Conservation (phyloP, 2,888 invertebrate genomes). For the Nematopogon swammerdamellus region DNA sequence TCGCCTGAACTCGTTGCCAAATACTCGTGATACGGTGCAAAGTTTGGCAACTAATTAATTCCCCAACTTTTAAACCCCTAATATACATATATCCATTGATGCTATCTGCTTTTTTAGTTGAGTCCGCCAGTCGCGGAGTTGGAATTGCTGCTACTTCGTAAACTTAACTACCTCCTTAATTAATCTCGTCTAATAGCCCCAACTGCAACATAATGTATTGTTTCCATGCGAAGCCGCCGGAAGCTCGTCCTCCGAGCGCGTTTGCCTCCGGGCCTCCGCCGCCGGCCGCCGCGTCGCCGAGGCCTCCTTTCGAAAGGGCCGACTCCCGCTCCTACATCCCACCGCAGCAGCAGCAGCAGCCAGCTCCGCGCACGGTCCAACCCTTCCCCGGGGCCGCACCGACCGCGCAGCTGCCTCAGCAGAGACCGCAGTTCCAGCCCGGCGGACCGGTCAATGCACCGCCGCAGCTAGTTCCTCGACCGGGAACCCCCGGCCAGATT, state of each 20-base stretch:
- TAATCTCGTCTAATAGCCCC: no score
- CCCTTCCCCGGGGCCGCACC: conserved; percentile 22
- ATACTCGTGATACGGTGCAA: no score
- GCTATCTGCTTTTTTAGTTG: no score
- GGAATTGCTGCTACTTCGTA: no score
- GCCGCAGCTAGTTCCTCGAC: conserved; percentile 31
- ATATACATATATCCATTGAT: no score
- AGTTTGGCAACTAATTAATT: no score
- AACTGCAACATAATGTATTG: background rate
- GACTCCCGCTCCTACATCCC: conserved; percentile 40
- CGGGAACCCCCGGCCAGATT: conserved; percentile 23
- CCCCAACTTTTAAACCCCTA: no score
- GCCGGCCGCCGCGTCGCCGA: conserved; percentile 24
- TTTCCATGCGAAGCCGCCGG: conserved; percentile 30
- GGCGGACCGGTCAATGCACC: conserved; percentile 38
- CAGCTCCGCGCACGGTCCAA: conserved; percentile 7
- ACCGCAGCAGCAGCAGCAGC: conserved; percentile 22
- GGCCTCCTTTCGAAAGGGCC: conserved; percentile 31
- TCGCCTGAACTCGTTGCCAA: no score
- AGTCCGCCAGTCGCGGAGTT: no score
- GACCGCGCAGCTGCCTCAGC: conserved; percentile 18
- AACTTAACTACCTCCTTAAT: no score
- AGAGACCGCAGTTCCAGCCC: conserved; percentile 42
- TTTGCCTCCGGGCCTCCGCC: conserved; percentile 24
- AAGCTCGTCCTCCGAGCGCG: conserved; percentile 33